phyloP scores from a whole-genome alignment of 2,888 invertebrate genomes.

The Drosophila buzzatii region DNA sequence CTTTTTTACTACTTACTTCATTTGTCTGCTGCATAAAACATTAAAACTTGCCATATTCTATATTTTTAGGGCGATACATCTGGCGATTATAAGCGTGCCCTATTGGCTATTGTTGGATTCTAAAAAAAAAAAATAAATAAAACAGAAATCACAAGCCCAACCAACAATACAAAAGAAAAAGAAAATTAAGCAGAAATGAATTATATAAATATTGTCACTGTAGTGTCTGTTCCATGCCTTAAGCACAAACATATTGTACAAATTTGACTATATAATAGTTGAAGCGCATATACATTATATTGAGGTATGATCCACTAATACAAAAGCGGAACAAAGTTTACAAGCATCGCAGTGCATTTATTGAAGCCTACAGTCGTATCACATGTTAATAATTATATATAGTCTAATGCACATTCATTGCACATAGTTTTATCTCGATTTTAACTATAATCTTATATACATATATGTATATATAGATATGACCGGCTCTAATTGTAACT shows the following conservation, averaged over 20 bases:
- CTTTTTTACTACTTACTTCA: constrained; percentile 43
- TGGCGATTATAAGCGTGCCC: constrained; percentile 96
- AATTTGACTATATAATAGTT: constrained; percentile 59
- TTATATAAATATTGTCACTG: constrained; percentile 44
- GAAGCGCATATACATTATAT: constrained; percentile 24
- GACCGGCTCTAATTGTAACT: constrained; percentile 32
- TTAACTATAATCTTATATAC: constrained; percentile 18
- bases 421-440: constrained; percentile 57
- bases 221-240: constrained; percentile 72
- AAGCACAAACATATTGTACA: constrained; percentile 65
- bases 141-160: constrained; percentile 45
- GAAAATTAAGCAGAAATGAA: neutral
- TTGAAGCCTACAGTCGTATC: constrained; percentile 55
- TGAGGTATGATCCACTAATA: constrained; percentile 34
- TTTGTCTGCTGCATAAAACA: constrained; percentile 66
- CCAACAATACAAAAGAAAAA: constrained; percentile 37
- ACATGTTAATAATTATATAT: constrained; percentile 67
- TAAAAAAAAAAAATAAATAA: constrained; percentile 67
- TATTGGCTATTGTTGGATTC: constrained; percentile 91
- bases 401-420: constrained; percentile 63
- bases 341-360: constrained; percentile 66
- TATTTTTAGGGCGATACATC: constrained; percentile 94
- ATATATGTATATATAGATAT: constrained; percentile 15
- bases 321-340: constrained; percentile 45
- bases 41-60: constrained; percentile 75